Base-by-base conservation (phyloP, 2,797 vertebrate species). In the Muraenolepis orangiensis region DNA sequence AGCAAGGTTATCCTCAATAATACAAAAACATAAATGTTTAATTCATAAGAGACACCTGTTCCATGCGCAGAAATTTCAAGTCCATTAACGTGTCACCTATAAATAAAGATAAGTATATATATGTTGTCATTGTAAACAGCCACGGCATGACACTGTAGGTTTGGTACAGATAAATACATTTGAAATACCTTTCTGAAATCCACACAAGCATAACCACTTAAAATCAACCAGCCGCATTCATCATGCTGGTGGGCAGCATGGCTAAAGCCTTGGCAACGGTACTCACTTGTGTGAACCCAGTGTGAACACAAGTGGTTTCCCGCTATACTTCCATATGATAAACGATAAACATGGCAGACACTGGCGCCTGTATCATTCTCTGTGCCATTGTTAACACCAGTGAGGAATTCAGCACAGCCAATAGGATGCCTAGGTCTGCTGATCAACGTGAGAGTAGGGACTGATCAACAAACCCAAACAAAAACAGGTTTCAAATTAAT, bases 391-490 rank as follows among this genome's bases (percentile, higher is more conserved):
- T 1, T 26, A 12, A 77, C 12, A 81, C 73, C 76, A 86, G 81
- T 85, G 86, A 86, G 86, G 78, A 77, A 82, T 90, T 89, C 83
- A 87, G 78, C 76, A 76, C 30, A 85, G 82, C 74, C 77, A 74
- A 57, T 69, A 75, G 70, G 75, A 87, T 89, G 86, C 71, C 85
- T 76, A 86, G 85, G 88, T 91, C 86, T 88, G 87, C 80, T 90
- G 87, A 90, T 88, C 80, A 82, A 89, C 83, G 79, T 78, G 26
- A 29, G 0, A 71, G n/a, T n/a, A 70, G 80, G 73, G 61, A 85
- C 86, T 82, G 84, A 89, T 90, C 87, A 92, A 90, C 87, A 90
- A 89, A 92, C 87, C 88, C 87, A 88, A 87, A 88, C 87, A 89
- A 84, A 85, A 85, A 30, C 14, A 16, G 6, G 78, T 74, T 70